phyloP scores from a whole-genome alignment of 2,113 vertebrate genomes.

The Heterochromis multidens region DNA sequence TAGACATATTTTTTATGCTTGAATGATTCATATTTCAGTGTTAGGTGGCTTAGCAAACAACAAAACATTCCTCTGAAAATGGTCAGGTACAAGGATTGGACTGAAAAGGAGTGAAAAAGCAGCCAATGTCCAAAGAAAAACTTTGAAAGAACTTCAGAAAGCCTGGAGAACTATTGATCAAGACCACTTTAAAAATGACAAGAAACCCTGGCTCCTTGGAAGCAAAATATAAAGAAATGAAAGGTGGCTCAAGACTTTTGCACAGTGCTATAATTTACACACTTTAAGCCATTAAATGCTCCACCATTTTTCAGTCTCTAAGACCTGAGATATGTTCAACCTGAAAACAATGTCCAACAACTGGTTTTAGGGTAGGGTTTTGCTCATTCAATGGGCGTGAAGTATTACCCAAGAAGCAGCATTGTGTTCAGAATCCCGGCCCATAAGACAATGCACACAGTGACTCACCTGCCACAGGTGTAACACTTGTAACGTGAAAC shows the following conservation, averaged over 20 bases:
- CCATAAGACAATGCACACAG: neutral
- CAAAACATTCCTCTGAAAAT: neutral
- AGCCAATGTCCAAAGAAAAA: neutral
- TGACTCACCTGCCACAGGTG: neutral
- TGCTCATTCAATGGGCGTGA: neutral
- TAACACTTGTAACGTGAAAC: neutral
- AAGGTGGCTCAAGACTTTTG: too few species aligned
- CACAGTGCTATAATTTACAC: too few species aligned
- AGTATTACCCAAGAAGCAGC: neutral
- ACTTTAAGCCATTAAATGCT: too few species aligned
- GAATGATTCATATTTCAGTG: neutral
- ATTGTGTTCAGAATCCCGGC: neutral
- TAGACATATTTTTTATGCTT: neutral
- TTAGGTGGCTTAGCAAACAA: neutral
- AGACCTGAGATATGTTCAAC: too few species aligned
- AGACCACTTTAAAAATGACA: too few species aligned
- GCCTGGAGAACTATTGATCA: too few species aligned
- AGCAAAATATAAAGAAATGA: too few species aligned
- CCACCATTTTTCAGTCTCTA: too few species aligned
- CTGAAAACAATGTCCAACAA: neutral
- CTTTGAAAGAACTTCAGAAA: neutral
- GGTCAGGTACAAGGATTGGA: neutral
- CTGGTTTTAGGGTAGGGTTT: neutral
- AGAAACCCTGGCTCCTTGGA: too few species aligned
- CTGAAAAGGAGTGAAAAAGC: neutral